Evolutionary conservation across 1,140 invertebrate genomes (phyloP).

Genomic region (Saccostrea echinata): DNA sequence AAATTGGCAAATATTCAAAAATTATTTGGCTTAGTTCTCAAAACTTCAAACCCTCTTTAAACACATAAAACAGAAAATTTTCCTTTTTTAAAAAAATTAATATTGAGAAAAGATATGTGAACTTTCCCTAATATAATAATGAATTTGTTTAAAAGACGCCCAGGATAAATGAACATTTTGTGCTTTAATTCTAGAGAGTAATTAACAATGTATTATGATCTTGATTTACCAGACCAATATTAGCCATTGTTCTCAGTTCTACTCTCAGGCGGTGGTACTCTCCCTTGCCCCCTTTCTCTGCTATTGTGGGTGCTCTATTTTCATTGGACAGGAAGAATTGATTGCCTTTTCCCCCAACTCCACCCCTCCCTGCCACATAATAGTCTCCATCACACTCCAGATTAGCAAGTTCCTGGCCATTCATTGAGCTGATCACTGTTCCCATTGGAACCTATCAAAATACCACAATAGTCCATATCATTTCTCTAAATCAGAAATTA

Average conservation of each 20-base stretch:
- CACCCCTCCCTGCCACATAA: slow-evolving; percentile 96
- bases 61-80: too few species aligned
- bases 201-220: too few species aligned
- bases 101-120: too few species aligned
- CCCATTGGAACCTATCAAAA: slow-evolving; percentile 89
- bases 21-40: too few species aligned
- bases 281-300: slow-evolving; percentile 93
- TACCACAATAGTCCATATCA: too few species aligned
- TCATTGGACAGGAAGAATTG: slow-evolving; percentile 91
- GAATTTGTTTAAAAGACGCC: too few species aligned
- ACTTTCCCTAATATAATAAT: too few species aligned
- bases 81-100: too few species aligned
- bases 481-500: background rate
- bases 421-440: slow-evolving; percentile 87
- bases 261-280: slow-evolving; percentile 85
- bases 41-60: too few species aligned
- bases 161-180: too few species aligned
- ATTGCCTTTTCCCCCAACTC: slow-evolving; percentile 97
- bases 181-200: too few species aligned
- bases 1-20: too few species aligned
- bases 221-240: slow-evolving; percentile 89
- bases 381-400: slow-evolving; percentile 86
- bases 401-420: slow-evolving; percentile 86
- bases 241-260: slow-evolving; percentile 95
- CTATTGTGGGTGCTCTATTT: slow-evolving; percentile 90